Evolutionary conservation across 2,888 invertebrate species (phyloP).

Genomic region (Dugesia japonica): DNA sequence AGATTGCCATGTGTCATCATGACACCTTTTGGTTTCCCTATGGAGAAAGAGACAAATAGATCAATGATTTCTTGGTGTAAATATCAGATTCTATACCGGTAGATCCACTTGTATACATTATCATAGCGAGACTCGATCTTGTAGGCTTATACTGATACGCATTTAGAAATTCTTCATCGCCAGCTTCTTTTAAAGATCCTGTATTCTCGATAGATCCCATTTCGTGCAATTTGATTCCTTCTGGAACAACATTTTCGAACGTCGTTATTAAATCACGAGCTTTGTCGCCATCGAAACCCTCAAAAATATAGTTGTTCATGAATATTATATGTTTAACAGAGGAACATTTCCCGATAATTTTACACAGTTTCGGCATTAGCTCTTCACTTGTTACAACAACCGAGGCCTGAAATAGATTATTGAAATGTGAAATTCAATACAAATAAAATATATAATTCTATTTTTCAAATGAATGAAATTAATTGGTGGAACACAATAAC

Average conservation of each 20-base stretch:
- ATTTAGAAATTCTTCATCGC: slow-evolving; percentile 36
- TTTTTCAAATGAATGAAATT: too few species aligned
- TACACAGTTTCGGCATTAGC: slow-evolving; percentile 65
- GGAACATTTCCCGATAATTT: slow-evolving; percentile 47
- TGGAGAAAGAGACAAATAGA: background rate
- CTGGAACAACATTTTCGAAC: slow-evolving; percentile 51
- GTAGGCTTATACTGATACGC: slow-evolving; percentile 49
- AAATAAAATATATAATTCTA: too few species aligned
- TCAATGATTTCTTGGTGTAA: background rate
- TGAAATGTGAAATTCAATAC: too few species aligned
- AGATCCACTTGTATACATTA: slow-evolving; percentile 97
- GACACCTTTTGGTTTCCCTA: slow-evolving; percentile 40
- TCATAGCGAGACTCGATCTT: slow-evolving; percentile 69
- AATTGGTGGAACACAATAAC: too few species aligned
- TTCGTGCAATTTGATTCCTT: slow-evolving; percentile 59
- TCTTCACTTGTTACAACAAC: slow-evolving; percentile 61
- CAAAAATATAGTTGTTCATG: slow-evolving; percentile 41
- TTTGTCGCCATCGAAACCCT: slow-evolving; percentile 37
- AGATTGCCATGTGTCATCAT: slow-evolving; percentile 49
- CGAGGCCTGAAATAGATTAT: slow-evolving; percentile 20
- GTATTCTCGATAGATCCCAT: slow-evolving; percentile 59
- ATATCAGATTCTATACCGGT: slow-evolving; percentile 56
- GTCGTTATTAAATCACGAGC: background rate
- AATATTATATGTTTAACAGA: slow-evolving; percentile 55
- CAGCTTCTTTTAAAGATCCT: slow-evolving; percentile 48